A percentile compares a stretch with the other conserved stretches of the same genome.
phyloP scores from a whole-genome alignment of 2,797 vertebrate species.

The Lepus oiostolus region DNA sequence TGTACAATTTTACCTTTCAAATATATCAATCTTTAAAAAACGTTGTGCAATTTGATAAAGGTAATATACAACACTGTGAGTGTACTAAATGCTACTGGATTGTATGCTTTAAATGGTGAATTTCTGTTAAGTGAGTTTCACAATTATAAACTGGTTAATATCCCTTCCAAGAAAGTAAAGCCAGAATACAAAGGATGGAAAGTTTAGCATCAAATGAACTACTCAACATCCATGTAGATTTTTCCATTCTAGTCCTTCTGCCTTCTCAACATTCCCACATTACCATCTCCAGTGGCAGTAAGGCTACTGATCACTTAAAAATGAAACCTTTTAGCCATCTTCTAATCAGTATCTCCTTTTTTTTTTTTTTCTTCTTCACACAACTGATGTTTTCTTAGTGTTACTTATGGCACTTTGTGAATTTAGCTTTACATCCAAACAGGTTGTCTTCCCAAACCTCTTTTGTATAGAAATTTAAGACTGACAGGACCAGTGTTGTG shows the following conservation, averaged over 20 bases:
- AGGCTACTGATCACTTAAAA: too few species aligned
- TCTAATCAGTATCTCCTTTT: neutral
- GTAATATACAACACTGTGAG: too few species aligned
- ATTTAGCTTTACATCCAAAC: neutral
- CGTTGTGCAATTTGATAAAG: neutral
- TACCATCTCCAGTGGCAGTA: neutral
- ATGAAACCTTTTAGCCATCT: neutral
- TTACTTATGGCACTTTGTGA: neutral
- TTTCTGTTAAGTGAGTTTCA: too few species aligned
- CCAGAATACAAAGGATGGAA: neutral
- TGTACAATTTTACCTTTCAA: too few species aligned
- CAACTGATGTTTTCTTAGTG: neutral
- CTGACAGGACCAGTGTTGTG: too few species aligned
- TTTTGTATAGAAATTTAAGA: neutral
- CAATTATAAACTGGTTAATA: neutral
- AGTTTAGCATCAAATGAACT: neutral
- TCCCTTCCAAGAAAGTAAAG: neutral
- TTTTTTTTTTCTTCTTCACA: neutral
- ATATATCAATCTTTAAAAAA: too few species aligned
- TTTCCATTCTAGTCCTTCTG: neutral
- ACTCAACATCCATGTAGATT: neutral
- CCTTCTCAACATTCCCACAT: neutral
- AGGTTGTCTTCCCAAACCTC: constrained; percentile 9
- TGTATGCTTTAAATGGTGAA: too few species aligned
- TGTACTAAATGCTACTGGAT: too few species aligned